phyloP scores from a whole-genome alignment of 2,888 invertebrate genomes.

The Cheilosia pagana region DNA sequence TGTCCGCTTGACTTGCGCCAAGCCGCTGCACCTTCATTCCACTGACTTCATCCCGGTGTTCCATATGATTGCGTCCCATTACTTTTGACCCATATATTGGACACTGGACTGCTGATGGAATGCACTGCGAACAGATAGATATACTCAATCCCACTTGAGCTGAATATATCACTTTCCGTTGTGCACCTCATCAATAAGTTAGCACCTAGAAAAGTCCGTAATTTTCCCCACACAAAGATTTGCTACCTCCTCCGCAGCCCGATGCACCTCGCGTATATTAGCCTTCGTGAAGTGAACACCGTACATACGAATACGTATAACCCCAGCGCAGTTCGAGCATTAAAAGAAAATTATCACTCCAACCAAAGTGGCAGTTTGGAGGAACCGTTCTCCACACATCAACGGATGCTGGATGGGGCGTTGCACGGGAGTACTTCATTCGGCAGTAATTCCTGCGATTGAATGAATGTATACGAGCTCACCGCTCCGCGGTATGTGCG shows the following conservation, averaged over 20 bases:
- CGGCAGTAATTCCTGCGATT: slow-evolving; percentile 71
- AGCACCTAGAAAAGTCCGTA: slow-evolving; percentile 68
- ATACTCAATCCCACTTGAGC: not conserved
- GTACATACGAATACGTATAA: slow-evolving; percentile 24
- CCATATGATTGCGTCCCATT: slow-evolving; percentile 32
- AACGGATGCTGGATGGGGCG: slow-evolving; percentile 69
- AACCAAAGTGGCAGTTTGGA: slow-evolving; percentile 67
- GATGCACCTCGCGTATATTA: slow-evolving; percentile 11
- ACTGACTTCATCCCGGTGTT: not conserved
- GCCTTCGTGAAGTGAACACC: slow-evolving; percentile 33
- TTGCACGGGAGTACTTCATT: slow-evolving; percentile 67
- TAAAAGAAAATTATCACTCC: slow-evolving; percentile 74
- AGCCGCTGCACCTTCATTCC: not conserved
- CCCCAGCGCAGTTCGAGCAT: slow-evolving; percentile 54
- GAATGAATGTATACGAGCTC: slow-evolving; percentile 52
- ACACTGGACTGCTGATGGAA: not conserved
- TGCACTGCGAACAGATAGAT: not conserved
- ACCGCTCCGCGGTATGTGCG: slow-evolving; percentile 1
- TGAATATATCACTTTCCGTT: slow-evolving; percentile 68
- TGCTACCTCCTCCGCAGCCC: not conserved
- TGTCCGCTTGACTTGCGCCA: slow-evolving; percentile 13
- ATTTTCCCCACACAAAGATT: slow-evolving; percentile 32
- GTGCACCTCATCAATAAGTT: slow-evolving; percentile 69
- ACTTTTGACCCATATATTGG: slow-evolving; percentile 34
- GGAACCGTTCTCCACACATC: slow-evolving; percentile 69